phyloP scores from a whole-genome alignment of 2,888 invertebrate species.

The Coelopa pilipes region DNA sequence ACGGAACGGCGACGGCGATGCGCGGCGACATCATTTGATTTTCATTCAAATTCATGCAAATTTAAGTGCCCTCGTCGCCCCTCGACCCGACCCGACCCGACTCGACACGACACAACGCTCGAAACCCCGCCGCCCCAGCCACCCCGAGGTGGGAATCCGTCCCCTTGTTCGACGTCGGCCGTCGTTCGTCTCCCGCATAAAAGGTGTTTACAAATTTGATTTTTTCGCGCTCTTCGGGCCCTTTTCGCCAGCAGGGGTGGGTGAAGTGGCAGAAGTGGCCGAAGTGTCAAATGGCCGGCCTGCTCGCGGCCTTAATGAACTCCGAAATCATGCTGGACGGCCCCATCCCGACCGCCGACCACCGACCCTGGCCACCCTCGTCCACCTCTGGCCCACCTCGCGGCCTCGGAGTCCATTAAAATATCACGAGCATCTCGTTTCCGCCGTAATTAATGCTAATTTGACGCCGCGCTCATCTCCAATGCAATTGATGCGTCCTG shows the following conservation, averaged over 20 bases:
- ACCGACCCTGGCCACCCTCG: no score
- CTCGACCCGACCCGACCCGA: neutral
- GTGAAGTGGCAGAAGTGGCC: no score
- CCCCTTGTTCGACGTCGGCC: neutral
- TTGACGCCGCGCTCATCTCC: slow-evolving; percentile 34
- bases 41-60: slow-evolving; percentile 38
- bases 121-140: no score
- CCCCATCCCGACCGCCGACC: no score
- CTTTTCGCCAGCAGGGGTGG: no score
- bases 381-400: no score
- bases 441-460: slow-evolving; percentile 39
- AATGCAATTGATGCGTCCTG: slow-evolving; percentile 39
- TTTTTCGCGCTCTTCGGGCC: slow-evolving; percentile 1
- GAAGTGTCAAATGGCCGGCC: no score
- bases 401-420: slow-evolving; percentile 1
- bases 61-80: slow-evolving; percentile 31
- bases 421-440: neutral
- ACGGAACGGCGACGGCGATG: no score
- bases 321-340: no score
- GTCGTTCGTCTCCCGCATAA: neutral
- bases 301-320: no score
- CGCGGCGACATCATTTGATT: slow-evolving; percentile 21
- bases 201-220: neutral
- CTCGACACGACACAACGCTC: no score
- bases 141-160: neutral